Base-by-base conservation (phyloP, 2,888 invertebrate genomes). In the Lithophane ornitopus region DNA sequence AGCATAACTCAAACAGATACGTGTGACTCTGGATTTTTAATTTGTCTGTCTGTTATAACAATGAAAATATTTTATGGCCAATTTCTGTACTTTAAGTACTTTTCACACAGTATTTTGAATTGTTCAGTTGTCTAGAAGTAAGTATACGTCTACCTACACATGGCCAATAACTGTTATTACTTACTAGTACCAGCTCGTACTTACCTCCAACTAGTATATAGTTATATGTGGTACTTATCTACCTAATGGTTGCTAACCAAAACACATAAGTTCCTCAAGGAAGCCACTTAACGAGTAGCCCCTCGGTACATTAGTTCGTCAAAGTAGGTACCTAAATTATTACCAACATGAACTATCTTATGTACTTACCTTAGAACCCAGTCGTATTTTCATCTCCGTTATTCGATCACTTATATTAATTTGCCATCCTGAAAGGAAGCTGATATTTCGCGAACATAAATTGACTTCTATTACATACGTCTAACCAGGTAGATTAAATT, bases 351-450 rank as follows among this genome's bases (percentile, higher is more conserved):
- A 71, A 71, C 39, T 52, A 71, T 65, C 70, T 54, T 22, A 52
- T 19, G 26, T 68, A 49, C 19, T 9, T 54, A 59, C 16, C 8
- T 16, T 58, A 52, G 9, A 9, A 41, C 26, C 2, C n/a, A 63
- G 4, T 34, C n/a, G 26, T 65, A 80, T 41, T 69, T 67, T 54
- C n/a, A 76, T 59, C 52, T 74, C 22, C 49, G 58, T 78, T 71
- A 78, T 76, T 77, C 58, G 71, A 76, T 80, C 65, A 59, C 63
- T 76, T 63, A 70, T 62, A 78, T 83, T 74, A 80, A 70, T 82
- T 76, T 77, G 12, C 56, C 49, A 63, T 74, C 52, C 54, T 65
- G 54, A 77, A 77, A 66, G 63, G 71, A 78, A 85, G n/a, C 77
- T 74, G 77, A 81, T 81, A 77, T 85, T 72, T 34, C 19, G 16